These are phyloP conservation scores for Dolomedes plantarius DNA, from an alignment of 2,888 invertebrate species.

Conservation along the genomic window DNA sequence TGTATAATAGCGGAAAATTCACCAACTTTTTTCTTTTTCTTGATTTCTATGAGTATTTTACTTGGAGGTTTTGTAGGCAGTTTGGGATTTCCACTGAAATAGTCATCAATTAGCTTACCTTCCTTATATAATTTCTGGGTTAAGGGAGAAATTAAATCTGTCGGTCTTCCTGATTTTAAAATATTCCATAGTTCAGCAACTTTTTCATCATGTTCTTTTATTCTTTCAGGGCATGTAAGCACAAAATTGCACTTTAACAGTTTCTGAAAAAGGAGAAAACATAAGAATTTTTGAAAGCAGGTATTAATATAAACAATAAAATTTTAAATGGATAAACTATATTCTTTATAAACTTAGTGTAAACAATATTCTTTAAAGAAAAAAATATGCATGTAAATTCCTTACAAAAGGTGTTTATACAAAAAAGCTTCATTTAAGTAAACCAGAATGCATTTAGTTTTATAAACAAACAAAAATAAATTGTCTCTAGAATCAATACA, in stretches of 20 bases:
- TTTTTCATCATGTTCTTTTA: constrained; percentile 51
- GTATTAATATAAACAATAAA: too few species aligned
- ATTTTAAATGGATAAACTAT: too few species aligned
- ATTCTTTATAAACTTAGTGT: too few species aligned
- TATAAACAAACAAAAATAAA: too few species aligned
- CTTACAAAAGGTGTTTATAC: too few species aligned
- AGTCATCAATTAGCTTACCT: constrained; percentile 48
- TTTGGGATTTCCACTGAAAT: constrained; percentile 49
- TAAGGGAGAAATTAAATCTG: constrained; percentile 15
- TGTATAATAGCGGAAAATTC: constrained; percentile 48
- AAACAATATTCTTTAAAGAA: too few species aligned
- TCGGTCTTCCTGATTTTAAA: constrained; percentile 34
- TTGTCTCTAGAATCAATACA: too few species aligned
- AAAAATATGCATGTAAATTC: too few species aligned
- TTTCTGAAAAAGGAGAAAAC: constrained; percentile 49
- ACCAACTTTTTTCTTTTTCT: constrained; percentile 19
- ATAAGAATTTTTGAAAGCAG: background rate
- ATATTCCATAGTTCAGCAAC: constrained; percentile 55
- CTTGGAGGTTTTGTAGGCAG: constrained; percentile 15
- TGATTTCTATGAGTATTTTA: background rate
- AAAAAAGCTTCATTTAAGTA: too few species aligned
- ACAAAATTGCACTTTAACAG: constrained; percentile 40
- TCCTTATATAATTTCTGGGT: constrained; percentile 47
- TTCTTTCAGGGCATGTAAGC: constrained; percentile 28
- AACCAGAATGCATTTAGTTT: too few species aligned